These are phyloP conservation scores for Drosophila buzzatii DNA, from an alignment of 2,888 invertebrate species.

Conservation along the genomic window DNA sequence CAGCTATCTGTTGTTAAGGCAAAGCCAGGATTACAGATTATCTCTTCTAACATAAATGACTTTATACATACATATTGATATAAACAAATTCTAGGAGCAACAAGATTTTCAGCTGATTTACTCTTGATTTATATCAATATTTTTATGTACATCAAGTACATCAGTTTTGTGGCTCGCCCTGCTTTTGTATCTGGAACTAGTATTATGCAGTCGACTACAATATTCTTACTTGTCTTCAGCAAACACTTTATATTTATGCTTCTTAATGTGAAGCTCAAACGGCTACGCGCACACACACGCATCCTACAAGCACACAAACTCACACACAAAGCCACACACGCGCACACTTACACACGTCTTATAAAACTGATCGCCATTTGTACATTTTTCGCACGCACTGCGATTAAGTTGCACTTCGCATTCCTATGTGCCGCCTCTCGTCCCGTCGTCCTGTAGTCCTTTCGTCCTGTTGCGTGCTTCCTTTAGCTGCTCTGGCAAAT, in stretches of 20 bases:
- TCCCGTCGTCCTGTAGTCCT: neutral
- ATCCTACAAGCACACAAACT: too few relatives aligned
- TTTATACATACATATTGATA: too few relatives aligned
- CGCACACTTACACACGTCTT: neutral
- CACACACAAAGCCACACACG: too few relatives aligned
- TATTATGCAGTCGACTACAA: neutral
- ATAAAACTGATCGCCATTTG: slow-evolving; percentile 12
- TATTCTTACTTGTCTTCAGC: neutral
- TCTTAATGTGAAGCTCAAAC: neutral
- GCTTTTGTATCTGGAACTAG: too few relatives aligned
- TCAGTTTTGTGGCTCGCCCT: too few relatives aligned
- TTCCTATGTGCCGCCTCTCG: neutral
- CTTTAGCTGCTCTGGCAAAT: slow-evolving; percentile 5
- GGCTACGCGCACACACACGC: neutral
- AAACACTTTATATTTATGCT: slow-evolving; percentile 16
- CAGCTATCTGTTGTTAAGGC: too few relatives aligned
- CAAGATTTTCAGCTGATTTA: too few relatives aligned
- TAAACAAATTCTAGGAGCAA: too few relatives aligned
- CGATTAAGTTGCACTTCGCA: slow-evolving; percentile 14
- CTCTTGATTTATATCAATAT: too few relatives aligned
- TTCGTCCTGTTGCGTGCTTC: neutral
- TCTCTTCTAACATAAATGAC: too few relatives aligned
- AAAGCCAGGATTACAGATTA: too few relatives aligned
- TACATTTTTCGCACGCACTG: slow-evolving; percentile 9
- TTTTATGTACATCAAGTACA: too few relatives aligned